A percentile compares a stretch with the other conserved stretches of the same genome.
These are phyloP conservation scores for Drymonia ruficornis DNA, from an alignment of 2,888 invertebrate genomes.

Conservation along the genomic window DNA sequence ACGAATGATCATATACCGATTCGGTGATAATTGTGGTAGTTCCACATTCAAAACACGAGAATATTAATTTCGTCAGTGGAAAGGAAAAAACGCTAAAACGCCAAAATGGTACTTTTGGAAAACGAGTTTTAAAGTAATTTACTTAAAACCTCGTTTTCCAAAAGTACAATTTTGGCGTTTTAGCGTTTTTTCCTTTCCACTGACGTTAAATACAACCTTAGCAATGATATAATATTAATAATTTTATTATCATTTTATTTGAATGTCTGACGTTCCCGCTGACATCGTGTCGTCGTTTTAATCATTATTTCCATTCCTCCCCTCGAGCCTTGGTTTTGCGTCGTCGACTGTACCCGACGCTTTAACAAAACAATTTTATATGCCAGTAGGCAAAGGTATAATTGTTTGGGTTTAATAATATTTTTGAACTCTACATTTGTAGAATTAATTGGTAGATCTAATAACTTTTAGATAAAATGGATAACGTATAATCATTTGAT, in stretches of 20 bases:
- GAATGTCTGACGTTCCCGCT: constrained; percentile 35
- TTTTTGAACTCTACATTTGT: too few relatives aligned
- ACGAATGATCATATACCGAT: not conserved
- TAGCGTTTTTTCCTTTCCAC: too few relatives aligned
- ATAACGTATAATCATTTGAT: too few relatives aligned
- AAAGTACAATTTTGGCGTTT: too few relatives aligned
- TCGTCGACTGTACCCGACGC: constrained; percentile 48
- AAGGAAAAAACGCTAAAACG: too few relatives aligned
- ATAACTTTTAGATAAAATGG: too few relatives aligned
- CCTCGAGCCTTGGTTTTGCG: constrained; percentile 39
- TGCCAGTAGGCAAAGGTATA: constrained; percentile 25
- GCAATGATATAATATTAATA: not conserved
- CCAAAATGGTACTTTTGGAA: too few relatives aligned
- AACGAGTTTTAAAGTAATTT: too few relatives aligned
- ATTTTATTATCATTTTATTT: not conserved
- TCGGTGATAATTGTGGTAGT: not conserved
- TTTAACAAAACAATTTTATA: constrained; percentile 63
- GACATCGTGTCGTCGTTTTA: constrained; percentile 56
- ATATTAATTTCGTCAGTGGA: too few relatives aligned
- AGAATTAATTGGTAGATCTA: too few relatives aligned
- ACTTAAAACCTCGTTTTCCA: too few relatives aligned
- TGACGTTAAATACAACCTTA: not conserved
- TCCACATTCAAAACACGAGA: not conserved
- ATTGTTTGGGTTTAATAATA: too few relatives aligned
- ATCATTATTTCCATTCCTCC: constrained; percentile 67